Base-by-base conservation (phyloP, 2,888 invertebrate species). In the Hirtodrosophila trivittata region DNA sequence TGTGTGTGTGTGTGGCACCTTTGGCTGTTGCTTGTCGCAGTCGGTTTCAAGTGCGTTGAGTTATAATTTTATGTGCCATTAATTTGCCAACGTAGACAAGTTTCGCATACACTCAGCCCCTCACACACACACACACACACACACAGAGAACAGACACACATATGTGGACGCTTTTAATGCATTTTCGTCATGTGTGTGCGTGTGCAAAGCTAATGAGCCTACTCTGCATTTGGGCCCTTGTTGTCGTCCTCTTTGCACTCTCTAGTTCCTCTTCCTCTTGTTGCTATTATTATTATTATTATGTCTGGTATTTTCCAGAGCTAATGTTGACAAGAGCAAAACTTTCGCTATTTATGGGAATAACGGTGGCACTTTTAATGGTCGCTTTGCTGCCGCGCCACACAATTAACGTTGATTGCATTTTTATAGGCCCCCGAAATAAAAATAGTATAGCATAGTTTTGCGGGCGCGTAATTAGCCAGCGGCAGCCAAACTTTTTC, bases 51-150 rank as follows among this genome's bases (percentile, higher is more conserved):
- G 68, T 81, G 82, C 72, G 64, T 77, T 71, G 54, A 64, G 78
- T 82, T 81, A 86, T 86, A 81, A 86, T 81, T 86, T 81, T 86
- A 81, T 81, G 81, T 86, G 87, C 87, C 82, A 81, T 81, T 81
- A 81, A 81, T 81, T 81, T 82, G 78, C 85, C 78, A 51, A 76
- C 72, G 43, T 59, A 68, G 62, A 72, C 67, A 63, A 66, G 41
- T 56, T 57, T 43, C 39, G 26, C 21, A 41, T 16, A 33, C 14
- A 49, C 43, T 30, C 51, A 43, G 16, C 21, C 21, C 33, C 32
- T 41, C 13, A 39, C 13, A 41, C 6, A 46, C n/a, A 45, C 35
- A 21, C 30, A 21, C 32, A 10, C n/a, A 13, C 25, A n/a, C 12
- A 37, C 9, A 38, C 16, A 8, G 5, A 3, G 7, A 28, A 13